Base-by-base conservation (phyloP, 2,888 invertebrate genomes). In the Caenorhabditis sp. region DNA sequence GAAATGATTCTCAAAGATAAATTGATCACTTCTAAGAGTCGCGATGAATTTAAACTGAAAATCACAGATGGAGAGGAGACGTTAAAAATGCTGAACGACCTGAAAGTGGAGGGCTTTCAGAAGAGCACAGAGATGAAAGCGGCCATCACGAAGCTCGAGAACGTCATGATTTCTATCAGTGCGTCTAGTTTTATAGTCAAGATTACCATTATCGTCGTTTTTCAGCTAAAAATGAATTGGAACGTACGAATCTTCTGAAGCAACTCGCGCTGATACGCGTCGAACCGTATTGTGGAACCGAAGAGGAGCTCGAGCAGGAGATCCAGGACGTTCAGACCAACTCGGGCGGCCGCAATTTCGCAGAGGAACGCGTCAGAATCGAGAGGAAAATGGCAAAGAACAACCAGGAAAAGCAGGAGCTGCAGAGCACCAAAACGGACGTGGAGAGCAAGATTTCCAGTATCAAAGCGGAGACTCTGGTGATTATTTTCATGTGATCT, bases 201-300 rank as follows among this genome's bases (percentile, higher is more conserved):
- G 1, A 73, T 17, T 52, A 76, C 32, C 9, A 15, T 39, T 2
- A 15, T 45, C n/a, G 22, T 13, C 15, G 15, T 26, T 15, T 30
- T 73, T 32, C 27, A 79, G 79, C 37, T 32, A 46, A 68, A 30
- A 68, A 79, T 6, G 62, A 66, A 53, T 43, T 58, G 2, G 82
- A 82, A 15, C 24, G 82, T 22, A 55, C 68, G 2, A 78, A 70
- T 39, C 32, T 85, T 27, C 26, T 72, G 11, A 66, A 77, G 13
- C 79, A 83, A n/a, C 39, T 75, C n/a, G 45, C 24, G 11, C 48
- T 78, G n/a, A 50, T 80, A 9, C 43, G 72, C 13, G 78, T 80
- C 0, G 65, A 75, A 17, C 68, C 72, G 8, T 80, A 73, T 52
- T 65, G 20, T 30, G 80, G 80, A 26, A 76, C 75, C 6, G 68